Percentiles rank a stretch among this genome's conserved stretches.
Conservation (phyloP, 2,113 vertebrate species). For the Melanocharis versteri region DNA sequence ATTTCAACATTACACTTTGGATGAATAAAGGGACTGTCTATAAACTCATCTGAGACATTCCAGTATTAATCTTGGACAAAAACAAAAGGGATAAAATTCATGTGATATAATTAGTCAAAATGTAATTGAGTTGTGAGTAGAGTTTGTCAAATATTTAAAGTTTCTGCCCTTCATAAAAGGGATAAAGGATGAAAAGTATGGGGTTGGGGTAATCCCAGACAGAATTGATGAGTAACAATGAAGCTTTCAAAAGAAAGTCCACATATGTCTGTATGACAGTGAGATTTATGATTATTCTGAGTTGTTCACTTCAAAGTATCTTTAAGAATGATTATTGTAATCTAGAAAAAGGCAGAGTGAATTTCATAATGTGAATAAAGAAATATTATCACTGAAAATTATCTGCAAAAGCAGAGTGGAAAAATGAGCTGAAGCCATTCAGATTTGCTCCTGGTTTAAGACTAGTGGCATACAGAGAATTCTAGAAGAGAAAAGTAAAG, state of each 20-base stretch:
- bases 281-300: constrained; percentile 53
- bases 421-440: not conserved
- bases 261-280: constrained; percentile 37
- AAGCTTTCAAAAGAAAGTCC: constrained; percentile 36
- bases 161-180: not conserved
- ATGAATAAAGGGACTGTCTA: not conserved
- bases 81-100: not conserved
- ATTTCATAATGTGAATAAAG: constrained; percentile 13
- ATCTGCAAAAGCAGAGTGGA: not conserved
- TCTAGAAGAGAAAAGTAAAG: not conserved
- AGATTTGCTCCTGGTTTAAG: not conserved
- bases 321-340: constrained; percentile 32
- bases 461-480: not conserved
- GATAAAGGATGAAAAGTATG: not conserved
- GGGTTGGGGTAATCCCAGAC: not conserved
- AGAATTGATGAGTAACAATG: constrained; percentile 3
- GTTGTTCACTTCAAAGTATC: constrained; percentile 56
- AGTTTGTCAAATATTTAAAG: not conserved
- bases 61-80: not conserved
- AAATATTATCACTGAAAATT: not conserved
- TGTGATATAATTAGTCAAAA: not conserved
- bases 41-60: not conserved
- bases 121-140: not conserved
- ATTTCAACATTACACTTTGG: not conserved
- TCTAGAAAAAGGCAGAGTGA: not conserved